Base-by-base conservation (phyloP, 2,113 vertebrate species). In the Dasypus novemcinctus region DNA sequence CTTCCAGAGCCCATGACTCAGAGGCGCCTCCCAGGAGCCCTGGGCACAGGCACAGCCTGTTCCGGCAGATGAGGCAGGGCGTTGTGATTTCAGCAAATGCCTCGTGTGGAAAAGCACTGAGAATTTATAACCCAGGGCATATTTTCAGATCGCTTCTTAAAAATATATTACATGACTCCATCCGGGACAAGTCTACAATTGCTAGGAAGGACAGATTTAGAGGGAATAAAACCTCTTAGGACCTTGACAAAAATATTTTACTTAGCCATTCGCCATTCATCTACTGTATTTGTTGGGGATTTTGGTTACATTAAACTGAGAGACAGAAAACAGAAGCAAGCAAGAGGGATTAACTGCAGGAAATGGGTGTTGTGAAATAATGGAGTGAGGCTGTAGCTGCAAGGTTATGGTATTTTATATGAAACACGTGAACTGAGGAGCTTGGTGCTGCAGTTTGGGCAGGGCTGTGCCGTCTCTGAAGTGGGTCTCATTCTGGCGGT, bases 1-100 rank as follows among this genome's bases (percentile, higher is more conserved):
- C 43, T 13, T 2, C n/a, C 0, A 20, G 61, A 7, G 9, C n/a
- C 4, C 36, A 0, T 10, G 1, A 61, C 7, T 46, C 41, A 29
- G 4, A 29, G 25, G 3, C 12, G 23, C 13, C 1, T 52, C 38
- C 33, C 5, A 29, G 29, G 27, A 23, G 63, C 27, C n/a, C 1
- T 7, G 2, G 1, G 5, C 13, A 21, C 6, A 14, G 71, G 11
- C 15, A 23, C 33, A 10, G 0, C 49, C 6, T 8, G 8, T 43
- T 43, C 41, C 7, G 1, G 23, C 49, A 1, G 0, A 12, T 8
- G 1, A 25, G 17, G 9, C 20, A 23, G 27, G n/a, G 3, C 5
- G 7, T 38, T 66, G 4, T 21, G 43, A 81, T 17, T 25, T 11
- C 33, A 68, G 43, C 41, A 63, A 33, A 20, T 29, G 13, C 31